Conservation (phyloP, 1,140 invertebrate genomes). For the Drosophila carrolli region DNA sequence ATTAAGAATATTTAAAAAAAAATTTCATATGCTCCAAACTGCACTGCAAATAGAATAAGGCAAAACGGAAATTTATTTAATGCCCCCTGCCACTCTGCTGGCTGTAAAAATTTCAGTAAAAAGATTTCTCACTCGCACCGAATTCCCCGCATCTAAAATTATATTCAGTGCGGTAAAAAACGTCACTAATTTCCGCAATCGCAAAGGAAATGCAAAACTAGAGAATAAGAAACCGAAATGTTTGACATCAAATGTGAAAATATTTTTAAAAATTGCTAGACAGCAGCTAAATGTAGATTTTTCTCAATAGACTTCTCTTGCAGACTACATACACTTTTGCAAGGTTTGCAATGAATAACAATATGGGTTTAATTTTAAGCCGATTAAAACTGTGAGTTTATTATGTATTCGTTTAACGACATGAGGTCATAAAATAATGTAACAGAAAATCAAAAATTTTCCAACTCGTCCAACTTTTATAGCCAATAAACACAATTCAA, state of each 20-base stretch:
- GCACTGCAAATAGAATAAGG: slow-evolving; percentile 39
- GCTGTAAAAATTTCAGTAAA: slow-evolving; percentile 44
- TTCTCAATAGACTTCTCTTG: slow-evolving; percentile 37
- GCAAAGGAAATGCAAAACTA: neutral
- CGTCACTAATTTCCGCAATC: slow-evolving; percentile 68
- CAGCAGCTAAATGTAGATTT: slow-evolving; percentile 23
- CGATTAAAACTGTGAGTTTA: slow-evolving; percentile 25
- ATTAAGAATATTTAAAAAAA: slow-evolving; percentile 51
- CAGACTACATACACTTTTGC: slow-evolving; percentile 6
- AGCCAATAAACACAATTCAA: no score
- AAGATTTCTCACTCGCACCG: slow-evolving; percentile 38
- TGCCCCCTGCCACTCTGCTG: slow-evolving; percentile 4
- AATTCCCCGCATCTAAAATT: slow-evolving; percentile 62
- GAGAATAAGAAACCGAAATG: slow-evolving; percentile 10
- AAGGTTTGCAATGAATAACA: slow-evolving; percentile 2
- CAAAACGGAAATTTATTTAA: slow-evolving; percentile 54
- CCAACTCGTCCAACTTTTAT: neutral
- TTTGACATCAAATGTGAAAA: slow-evolving; percentile 37
- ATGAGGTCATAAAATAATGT: neutral
- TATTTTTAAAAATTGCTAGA: slow-evolving; percentile 26
- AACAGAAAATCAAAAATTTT: neutral
- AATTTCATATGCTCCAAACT: slow-evolving; percentile 23
- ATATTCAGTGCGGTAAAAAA: slow-evolving; percentile 55
- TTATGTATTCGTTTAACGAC: slow-evolving; percentile 7
- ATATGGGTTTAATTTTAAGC: slow-evolving; percentile 19